Base-by-base conservation (phyloP, 2,797 vertebrate genomes). In the Cynodonichthys magdalenae region DNA sequence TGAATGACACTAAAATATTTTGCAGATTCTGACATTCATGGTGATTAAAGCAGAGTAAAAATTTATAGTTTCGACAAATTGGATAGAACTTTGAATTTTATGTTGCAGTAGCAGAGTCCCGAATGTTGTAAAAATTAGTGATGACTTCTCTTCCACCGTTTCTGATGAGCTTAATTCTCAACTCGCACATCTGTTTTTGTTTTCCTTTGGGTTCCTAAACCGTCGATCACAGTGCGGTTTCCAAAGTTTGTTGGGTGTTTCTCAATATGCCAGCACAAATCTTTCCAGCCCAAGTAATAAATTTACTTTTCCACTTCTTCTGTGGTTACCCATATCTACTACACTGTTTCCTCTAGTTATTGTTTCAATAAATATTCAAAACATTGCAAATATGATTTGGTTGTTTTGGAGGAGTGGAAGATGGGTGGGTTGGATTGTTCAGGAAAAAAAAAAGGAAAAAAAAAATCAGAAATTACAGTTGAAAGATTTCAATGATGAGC, bases 111-210 rank as follows among this genome's bases (percentile, higher is more conserved):
- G 72, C 34, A 74, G 77, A 71, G 63, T 57, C 56, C 67, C 81
- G 82, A 92, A 79, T 66, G 74, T 81, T 68, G 74, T 79, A 81
- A 79, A 85, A 87, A 39, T 39, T 39, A 12, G 36, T 14, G 87
- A 90, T 87, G 28, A 71, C 65, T 77, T 81, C 67, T 69, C 74
- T 58, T 67, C 80, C 69, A 76, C 59, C 49, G 73, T 85, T 90
- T 83, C 72, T 85, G 86, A 86, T 63, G 60, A 80, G 63, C 75
- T 58, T 87, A 86, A 84, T 80, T 85, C 84, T 87, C 55, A 69
- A 85, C 77, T 82, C 87, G 69, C 74, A 91, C 91, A 91, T 92
- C 86, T 89, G 90, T 89, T 89, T 91, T 84, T 85, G 81, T 92
- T 93, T 93, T 87, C 70, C 78, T 79, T 19, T 31, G 79, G 75